Base-by-base conservation (phyloP, 2,797 vertebrate genomes). In the Rhyacichthys aspro region DNA sequence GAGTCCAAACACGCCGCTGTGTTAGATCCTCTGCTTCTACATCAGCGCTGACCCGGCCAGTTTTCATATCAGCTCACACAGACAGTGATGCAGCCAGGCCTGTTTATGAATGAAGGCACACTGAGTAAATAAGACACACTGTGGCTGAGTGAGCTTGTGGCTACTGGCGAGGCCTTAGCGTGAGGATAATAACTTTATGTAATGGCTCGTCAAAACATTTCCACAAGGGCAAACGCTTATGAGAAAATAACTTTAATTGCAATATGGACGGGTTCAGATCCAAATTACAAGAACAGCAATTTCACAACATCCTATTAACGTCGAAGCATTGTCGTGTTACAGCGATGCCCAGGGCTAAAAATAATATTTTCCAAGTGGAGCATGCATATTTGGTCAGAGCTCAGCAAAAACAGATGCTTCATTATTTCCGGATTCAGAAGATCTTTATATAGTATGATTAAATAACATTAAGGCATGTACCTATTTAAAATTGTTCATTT, bases 71-170 rank as follows among this genome's bases (percentile, higher is more conserved):
- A 33, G 49, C 18, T 54, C 42, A 63, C n/a, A 81, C 32, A 64
- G 36, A 44, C 1, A 1, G 53, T 63, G 45, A 38, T 39, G 48
- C n/a, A 53, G 43, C 43, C 54, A 63, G 52, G 61, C 17, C 41
- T 55, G 48, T 62, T 75, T 78, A 52, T 82, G 75, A 89, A 87
- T 86, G 63, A 34, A 81, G 64, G 41, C 53, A 44, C 17, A 53
- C 38, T 69, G 34, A 74, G 54, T 78, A 74, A 74, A 78, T 67
- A 59, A 34, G 59, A 50, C 47, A 53, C 45, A 60, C 63, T 67
- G n/a, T n/a, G 64, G 47, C 32, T 53, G 47, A 70, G 58, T 43
- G 23, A 70, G 59, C 61, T 52, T 64, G 54, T 55, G 50, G 64
- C 45, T 71, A 63, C 43, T 58, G 36, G 58, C 17, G 59, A 67